Evolutionary conservation across 2,797 vertebrate species (phyloP), one percentile per base, ranked within the genome.

Genomic region (Galagoides demidoff): DNA sequence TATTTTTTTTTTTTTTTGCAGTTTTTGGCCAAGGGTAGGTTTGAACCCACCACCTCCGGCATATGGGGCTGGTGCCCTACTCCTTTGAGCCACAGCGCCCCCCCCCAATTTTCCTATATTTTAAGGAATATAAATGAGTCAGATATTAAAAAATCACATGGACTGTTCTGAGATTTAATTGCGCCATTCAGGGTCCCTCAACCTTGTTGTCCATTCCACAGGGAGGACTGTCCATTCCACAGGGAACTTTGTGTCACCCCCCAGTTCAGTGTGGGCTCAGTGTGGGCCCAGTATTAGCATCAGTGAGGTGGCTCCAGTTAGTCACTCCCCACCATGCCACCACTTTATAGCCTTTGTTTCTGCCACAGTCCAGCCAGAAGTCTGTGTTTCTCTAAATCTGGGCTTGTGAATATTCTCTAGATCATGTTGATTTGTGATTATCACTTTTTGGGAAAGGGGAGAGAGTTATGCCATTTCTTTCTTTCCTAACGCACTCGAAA

Each of bases 401-500:
- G 43, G 9, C 57, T 64, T 63, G 12, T 79, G 19, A 91, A 93
- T 59, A 82, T 61, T 85, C 55, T 83, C 59, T 52, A 14, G 22
- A 85, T 82, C 91, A 77, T 61, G 17, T 91, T 55, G 20, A 83
- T 79, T 85, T n/a, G 43, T 55, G 61, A 73, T 5, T 74, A 73
- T 22, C 71, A 71, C 3, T 73, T 90, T 88, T 57, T 17, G 10
- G 25, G n/a, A 19, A 34, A 66, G 14, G 6, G 10, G 39, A 61
- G n/a, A 91, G 49, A 55, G 34, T 59, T 73, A 22, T 37, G 7
- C 14, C 4, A 19, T 86, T 37, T 92, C 85, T 68, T 70, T 34
- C 39, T 57, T 85, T 77, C 85, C 45, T 94, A 81, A 9, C 20
- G 49, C 45, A 39, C 89, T 88, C 89, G 57, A 78, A 89, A 95